These are phyloP conservation scores for Campoletis raptor DNA, from an alignment of 2,888 invertebrate genomes.

Conservation along the genomic window DNA sequence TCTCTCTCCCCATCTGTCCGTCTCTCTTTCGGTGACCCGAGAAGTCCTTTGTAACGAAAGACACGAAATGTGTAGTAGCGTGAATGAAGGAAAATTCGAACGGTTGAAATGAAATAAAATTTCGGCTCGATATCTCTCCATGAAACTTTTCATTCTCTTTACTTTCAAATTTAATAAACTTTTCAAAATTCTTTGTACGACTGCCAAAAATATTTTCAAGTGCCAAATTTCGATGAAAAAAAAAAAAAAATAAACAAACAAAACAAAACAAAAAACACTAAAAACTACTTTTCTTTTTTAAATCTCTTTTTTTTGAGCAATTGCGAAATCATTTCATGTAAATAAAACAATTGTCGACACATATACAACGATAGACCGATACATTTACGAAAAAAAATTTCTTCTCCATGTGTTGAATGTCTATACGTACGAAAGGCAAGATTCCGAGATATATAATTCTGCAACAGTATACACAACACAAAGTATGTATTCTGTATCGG, in stretches of 20 bases:
- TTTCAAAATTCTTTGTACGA: background rate
- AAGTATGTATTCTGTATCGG: slow-evolving; percentile 74
- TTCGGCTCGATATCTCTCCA: background rate
- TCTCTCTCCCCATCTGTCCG: background rate
- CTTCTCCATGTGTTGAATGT: background rate
- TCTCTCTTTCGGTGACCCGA: slow-evolving; percentile 1
- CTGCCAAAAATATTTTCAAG: background rate
- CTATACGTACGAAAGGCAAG: slow-evolving; percentile 7
- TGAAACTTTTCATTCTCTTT: background rate
- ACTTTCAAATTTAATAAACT: background rate
- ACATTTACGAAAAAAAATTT: slow-evolving; percentile 17
- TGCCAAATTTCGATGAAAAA: background rate
- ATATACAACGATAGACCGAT: slow-evolving; percentile 15
- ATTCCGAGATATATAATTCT: slow-evolving; percentile 57
- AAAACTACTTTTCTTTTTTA: background rate
- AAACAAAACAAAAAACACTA: too few species aligned
- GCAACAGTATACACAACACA: slow-evolving; percentile 25
- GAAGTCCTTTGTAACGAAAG: slow-evolving; percentile 20
- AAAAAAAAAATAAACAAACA: too few species aligned
- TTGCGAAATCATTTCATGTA: slow-evolving; percentile 43
- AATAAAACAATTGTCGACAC: slow-evolving; percentile 23
- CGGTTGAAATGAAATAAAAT: background rate
- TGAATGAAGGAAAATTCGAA: slow-evolving; percentile 28
- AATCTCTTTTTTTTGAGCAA: background rate
- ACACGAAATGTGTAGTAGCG: slow-evolving; percentile 16